Conservation (phyloP, 2,888 invertebrate genomes). For the Hyposoter dolosus region DNA sequence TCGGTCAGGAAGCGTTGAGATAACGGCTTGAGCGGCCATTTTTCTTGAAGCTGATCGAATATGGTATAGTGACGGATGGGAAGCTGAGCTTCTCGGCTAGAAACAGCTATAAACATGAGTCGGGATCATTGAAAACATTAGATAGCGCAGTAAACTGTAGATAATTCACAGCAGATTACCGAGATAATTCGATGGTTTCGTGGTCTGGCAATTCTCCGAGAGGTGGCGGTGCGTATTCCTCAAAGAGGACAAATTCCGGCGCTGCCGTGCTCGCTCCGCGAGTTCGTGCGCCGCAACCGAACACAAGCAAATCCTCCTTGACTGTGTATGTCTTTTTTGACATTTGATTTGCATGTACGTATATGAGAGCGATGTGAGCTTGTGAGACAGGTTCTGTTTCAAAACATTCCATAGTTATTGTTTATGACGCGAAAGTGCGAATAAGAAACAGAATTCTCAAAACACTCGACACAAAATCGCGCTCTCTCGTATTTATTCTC, state of each 20-base stretch:
- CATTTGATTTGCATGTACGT: conserved; percentile 42
- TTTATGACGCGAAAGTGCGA: conserved; percentile 32
- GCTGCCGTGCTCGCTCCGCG: not conserved
- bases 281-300: not conserved
- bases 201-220: not conserved
- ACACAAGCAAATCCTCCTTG: not conserved
- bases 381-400: conserved; percentile 20
- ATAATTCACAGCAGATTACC: not conserved
- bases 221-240: conserved; percentile 14
- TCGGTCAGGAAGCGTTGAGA: not conserved
- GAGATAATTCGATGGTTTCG: not conserved
- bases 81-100: not conserved
- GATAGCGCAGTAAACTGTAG: conserved; percentile 15
- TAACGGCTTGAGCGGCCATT: not conserved
- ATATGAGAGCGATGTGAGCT: conserved; percentile 18
- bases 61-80: not conserved
- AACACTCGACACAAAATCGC: not conserved
- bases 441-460: conserved; percentile 3
- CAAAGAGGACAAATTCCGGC: conserved; percentile 6
- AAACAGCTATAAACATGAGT: not conserved
- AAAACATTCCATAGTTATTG: conserved; percentile 48
- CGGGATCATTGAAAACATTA: conserved; percentile 16
- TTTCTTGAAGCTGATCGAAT: conserved; percentile 3
- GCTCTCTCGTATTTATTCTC: not conserved
- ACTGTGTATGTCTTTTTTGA: conserved; percentile 19